Evolutionary conservation across 1,140 invertebrate genomes (phyloP).

Genomic region (Caenorhabditis elegans): DNA sequence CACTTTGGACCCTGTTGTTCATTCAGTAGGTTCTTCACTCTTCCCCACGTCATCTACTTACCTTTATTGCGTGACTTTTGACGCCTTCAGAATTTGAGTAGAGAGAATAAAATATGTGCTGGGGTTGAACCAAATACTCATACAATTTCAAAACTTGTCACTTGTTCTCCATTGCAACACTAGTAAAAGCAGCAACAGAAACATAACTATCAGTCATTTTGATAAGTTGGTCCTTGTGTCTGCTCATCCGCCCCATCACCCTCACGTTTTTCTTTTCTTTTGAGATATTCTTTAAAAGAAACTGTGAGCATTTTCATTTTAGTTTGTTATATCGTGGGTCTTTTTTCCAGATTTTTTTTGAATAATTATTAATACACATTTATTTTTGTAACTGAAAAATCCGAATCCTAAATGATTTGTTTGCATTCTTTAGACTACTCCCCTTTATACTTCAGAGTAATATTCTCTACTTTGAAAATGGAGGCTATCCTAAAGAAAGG

Average conservation of each 20-base stretch:
- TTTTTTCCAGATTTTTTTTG: no score
- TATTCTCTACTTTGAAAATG: no score
- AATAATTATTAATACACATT: no score
- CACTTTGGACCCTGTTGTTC: conserved; percentile 14
- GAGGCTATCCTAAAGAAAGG: no score
- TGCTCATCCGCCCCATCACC: not conserved
- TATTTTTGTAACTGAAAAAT: no score
- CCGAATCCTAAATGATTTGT: no score
- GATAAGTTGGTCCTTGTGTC: conserved; percentile 1
- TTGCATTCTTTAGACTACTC: no score
- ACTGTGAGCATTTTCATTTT: no score
- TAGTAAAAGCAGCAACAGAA: not conserved
- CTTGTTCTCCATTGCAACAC: not conserved
- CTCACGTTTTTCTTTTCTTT: not conserved
- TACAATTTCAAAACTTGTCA: not conserved
- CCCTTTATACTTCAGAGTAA: no score
- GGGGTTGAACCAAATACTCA: no score
- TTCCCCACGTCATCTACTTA: conserved; percentile 10
- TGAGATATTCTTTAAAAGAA: not conserved
- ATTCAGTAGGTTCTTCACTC: not conserved
- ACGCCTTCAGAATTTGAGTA: not conserved
- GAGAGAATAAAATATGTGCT: not conserved
- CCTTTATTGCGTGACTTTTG: not conserved
- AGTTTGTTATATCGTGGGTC: no score
- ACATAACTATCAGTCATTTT: conserved; percentile 19